phyloP scores from a whole-genome alignment of 64 coral and sea anemone genomes.

The Hydrozoanthus tunicans region DNA sequence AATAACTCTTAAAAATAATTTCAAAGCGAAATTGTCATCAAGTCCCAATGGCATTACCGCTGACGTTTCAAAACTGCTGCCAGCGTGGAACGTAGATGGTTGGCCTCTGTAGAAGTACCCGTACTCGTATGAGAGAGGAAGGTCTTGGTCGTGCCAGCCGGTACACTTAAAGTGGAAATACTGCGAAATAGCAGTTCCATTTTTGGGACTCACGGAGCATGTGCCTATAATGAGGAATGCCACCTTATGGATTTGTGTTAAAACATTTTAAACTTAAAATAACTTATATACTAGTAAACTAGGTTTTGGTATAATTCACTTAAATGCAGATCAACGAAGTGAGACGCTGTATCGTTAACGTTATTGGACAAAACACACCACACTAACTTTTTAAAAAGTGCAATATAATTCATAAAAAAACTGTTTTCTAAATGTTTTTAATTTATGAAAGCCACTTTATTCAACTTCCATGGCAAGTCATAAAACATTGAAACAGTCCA shows the following conservation, averaged over 20 bases:
- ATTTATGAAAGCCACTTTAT: too few species aligned
- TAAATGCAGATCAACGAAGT: too few species aligned
- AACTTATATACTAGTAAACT: too few species aligned
- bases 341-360: too few species aligned
- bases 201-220: not conserved
- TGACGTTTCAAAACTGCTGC: not conserved
- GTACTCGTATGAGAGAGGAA: constrained; percentile 16
- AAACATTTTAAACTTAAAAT: too few species aligned
- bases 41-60: constrained; percentile 14
- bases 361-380: too few species aligned
- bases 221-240: not conserved
- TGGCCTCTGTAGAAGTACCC: constrained; percentile 2
- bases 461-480: too few species aligned
- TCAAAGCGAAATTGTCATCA: not conserved
- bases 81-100: not conserved
- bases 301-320: too few species aligned
- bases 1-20: not conserved
- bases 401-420: too few species aligned
- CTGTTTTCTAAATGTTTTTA: too few species aligned
- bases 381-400: too few species aligned
- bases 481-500: too few species aligned
- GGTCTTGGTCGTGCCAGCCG: not conserved
- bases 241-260: not conserved
- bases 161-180: not conserved
- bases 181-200: not conserved